Base-by-base conservation (phyloP, 2,888 invertebrate species). In the Cinara cedri region DNA sequence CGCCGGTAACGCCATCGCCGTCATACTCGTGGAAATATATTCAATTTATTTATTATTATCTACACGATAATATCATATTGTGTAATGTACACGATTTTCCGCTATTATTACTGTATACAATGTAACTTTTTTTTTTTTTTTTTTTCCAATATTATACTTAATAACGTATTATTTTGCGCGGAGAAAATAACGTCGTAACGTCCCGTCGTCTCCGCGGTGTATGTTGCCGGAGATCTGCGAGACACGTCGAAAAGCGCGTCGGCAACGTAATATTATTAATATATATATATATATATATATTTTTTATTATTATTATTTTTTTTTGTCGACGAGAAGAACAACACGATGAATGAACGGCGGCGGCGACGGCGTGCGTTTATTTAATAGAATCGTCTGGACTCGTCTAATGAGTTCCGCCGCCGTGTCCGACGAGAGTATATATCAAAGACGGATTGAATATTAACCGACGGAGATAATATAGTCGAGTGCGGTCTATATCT, bases 311-410 rank as follows among this genome's bases (percentile, higher is more conserved):
- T n/a, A n/a, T n/a, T n/a, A n/a, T n/a, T n/a, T n/a, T n/a, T n/a
- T n/a, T n/a, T n/a, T n/a, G n/a, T 34, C 34, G 49, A 57, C 24
- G 72, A 51, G n/a, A 3, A 34, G 34, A 49, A 34, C 34, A 6
- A 62, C 63, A 16, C 42, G 63, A 65, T 65, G 74, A 74, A 74
- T 65, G 74, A 74, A 74, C 74, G 51, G 14, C 9, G 46, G 34
- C 34, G 34, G 3, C n/a, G n/a, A n/a, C n/a, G n/a, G 34, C 34
- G 34, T 6, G 34, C 34, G 3, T 34, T 4, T 34, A 34, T 6
- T 74, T 74, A 74, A 74, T 74, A 74, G 74, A 74, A 74, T 63
- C 74, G 74, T 74, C 74, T 74, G 74, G 63, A 74, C 63, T 74
- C 34, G 74, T 74, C 74, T 74, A 65, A 74, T 65, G 74, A 74